Evolutionary conservation across 2,888 invertebrate species (phyloP), one percentile per base, ranked within the genome.

Genomic region (Meghimatium bilineatum): DNA sequence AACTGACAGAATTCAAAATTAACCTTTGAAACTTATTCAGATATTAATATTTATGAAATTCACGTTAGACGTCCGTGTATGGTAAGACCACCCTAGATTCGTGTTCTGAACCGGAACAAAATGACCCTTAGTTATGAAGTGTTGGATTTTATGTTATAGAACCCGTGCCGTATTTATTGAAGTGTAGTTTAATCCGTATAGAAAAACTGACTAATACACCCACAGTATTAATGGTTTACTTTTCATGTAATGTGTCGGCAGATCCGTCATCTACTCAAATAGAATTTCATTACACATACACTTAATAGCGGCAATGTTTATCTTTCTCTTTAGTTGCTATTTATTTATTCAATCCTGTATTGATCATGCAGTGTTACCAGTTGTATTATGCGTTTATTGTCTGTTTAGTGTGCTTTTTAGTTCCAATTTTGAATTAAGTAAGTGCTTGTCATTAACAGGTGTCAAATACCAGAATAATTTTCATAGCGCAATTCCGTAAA

Each of bases 51-150:
- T 74, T 12, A 23, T 66, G 29, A n/a, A 32, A 29, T 71, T 60
- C 32, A 34, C 72, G 56, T 71, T 36, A 69, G 44, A 5, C n/a
- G 52, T 32, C 29, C n/a, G 0, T 26, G 34, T 29, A 17, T 36
- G 56, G 36, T 34, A 56, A 72, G 80, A 80, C 80, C 80, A 80
- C 80, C 80, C 80, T 36, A n/a, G 36, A 34, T 32, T n/a, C 34
- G 8, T 32, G 56, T n/a, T 17, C 12, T 12, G n/a, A 26, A 49
- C 26, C 23, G 20, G 56, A 36, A 52, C 49, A 29, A 69, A 80
- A 80, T 44, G 60, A n/a, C 26, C 10, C 14, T 52, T 80, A 71
- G 80, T 80, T 56, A 71, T 32, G 3, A n/a, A 23, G 44, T 26
- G 14, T 3, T 49, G 20, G 49, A 17, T 23, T 67, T 20, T 44